Percentiles rank a stretch among this genome's conserved stretches.
These are phyloP conservation scores for Enoplosus armatus DNA, from an alignment of 2,797 vertebrate genomes.

Conservation along the genomic window DNA sequence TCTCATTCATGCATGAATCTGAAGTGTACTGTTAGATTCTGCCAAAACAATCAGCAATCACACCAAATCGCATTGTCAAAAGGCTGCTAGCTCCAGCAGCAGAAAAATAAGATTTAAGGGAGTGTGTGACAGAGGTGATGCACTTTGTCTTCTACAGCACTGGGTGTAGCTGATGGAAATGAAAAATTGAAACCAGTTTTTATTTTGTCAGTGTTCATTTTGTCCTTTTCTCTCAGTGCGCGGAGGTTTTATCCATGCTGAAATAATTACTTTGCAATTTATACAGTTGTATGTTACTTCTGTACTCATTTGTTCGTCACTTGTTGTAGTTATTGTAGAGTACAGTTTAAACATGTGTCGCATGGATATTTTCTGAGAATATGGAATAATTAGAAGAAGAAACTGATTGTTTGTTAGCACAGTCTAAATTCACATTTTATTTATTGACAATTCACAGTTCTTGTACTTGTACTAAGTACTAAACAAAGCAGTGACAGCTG, in stretches of 20 bases:
- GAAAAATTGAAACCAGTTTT: background rate
- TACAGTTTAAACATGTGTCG: background rate
- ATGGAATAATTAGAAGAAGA: background rate
- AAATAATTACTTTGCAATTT: background rate
- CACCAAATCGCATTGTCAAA: background rate
- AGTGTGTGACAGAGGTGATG: background rate
- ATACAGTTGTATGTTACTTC: background rate
- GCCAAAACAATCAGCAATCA: slow-evolving; percentile 8
- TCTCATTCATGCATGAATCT: slow-evolving; percentile 1
- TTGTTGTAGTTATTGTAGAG: background rate
- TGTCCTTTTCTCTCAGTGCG: background rate
- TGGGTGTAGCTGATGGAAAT: background rate
- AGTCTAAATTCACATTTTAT: too few species aligned
- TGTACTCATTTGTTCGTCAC: background rate
- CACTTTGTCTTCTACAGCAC: background rate
- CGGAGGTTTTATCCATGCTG: background rate
- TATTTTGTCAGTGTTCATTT: background rate
- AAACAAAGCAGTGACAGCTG: background rate
- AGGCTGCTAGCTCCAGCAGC: background rate
- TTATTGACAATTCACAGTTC: background rate
- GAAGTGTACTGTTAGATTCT: background rate
- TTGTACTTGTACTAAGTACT: too few species aligned
- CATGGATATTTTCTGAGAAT: background rate
- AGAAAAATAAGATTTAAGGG: slow-evolving; percentile 1
- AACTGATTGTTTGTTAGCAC: too few species aligned